Conservation (phyloP, 1,140 invertebrate genomes). For the Sitobion miscanthi region DNA sequence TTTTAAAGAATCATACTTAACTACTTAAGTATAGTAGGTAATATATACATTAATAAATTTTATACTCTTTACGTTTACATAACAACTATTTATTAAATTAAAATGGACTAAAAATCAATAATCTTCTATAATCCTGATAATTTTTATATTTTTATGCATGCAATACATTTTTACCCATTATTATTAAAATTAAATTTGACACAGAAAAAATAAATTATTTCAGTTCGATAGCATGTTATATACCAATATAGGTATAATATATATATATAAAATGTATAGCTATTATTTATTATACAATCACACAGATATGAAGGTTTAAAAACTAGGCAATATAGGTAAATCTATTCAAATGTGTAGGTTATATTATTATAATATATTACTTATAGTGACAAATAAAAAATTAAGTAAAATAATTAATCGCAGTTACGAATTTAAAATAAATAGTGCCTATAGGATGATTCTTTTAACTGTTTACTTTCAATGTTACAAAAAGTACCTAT, state of each 20-base stretch:
- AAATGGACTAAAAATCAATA: neutral
- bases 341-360: neutral
- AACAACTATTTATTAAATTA: neutral
- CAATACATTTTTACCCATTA: neutral
- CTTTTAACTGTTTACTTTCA: neutral
- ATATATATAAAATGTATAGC: neutral
- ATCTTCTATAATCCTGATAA: neutral
- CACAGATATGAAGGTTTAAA: neutral
- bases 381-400: neutral
- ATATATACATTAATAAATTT: neutral
- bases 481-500: neutral
- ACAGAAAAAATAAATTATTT: neutral
- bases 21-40: neutral
- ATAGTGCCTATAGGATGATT: neutral
- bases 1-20: neutral
- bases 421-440: neutral
- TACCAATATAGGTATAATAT: neutral
- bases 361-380: neutral
- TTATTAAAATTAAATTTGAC: neutral
- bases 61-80: neutral
- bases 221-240: neutral
- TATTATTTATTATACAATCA: neutral
- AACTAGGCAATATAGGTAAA: neutral
- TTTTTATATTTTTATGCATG: neutral
- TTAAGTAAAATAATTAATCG: neutral